Percentiles rank a stretch among this genome's conserved stretches.
Conservation (phyloP, 2,888 invertebrate genomes). For the Lepidocyrtoides sp. region DNA sequence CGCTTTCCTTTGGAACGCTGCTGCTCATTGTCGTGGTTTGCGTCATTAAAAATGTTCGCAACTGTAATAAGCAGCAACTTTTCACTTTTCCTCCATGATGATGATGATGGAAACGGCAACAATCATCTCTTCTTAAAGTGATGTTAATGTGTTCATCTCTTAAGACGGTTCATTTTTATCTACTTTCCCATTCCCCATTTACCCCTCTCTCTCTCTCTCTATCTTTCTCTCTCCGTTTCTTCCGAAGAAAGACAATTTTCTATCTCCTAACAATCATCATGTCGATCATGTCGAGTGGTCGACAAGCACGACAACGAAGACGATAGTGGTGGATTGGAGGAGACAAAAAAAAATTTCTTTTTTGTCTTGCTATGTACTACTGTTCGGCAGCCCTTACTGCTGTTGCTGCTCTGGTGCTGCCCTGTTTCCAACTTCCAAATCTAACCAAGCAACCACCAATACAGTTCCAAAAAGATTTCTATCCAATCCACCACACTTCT, state of each 20-base stretch:
- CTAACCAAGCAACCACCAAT: constrained; percentile 14
- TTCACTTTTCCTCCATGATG: not conserved
- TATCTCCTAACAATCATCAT: constrained; percentile 1
- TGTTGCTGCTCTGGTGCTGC: not conserved
- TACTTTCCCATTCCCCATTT: not conserved
- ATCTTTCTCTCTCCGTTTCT: not conserved
- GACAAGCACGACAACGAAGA: constrained; percentile 21
- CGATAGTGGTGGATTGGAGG: not conserved
- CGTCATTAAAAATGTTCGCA: not conserved
- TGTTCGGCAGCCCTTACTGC: not conserved
- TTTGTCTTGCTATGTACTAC: not conserved
- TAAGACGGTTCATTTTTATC: not conserved
- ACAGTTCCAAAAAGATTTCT: constrained; percentile 22
- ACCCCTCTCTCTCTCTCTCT: too few species aligned
- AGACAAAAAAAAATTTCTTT: constrained; percentile 3
- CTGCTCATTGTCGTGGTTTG: not conserved
- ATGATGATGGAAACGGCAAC: not conserved
- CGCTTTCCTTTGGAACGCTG: not conserved
- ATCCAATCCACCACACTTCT: constrained; percentile 44
- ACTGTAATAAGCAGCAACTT: not conserved
- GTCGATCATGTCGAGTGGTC: constrained; percentile 15
- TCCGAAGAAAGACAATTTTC: not conserved
- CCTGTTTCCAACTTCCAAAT: constrained; percentile 24
- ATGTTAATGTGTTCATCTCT: not conserved
- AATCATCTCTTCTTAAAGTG: too few species aligned